phyloP scores from a whole-genome alignment of 2,888 invertebrate genomes.

The Trichopria drosophilae region DNA sequence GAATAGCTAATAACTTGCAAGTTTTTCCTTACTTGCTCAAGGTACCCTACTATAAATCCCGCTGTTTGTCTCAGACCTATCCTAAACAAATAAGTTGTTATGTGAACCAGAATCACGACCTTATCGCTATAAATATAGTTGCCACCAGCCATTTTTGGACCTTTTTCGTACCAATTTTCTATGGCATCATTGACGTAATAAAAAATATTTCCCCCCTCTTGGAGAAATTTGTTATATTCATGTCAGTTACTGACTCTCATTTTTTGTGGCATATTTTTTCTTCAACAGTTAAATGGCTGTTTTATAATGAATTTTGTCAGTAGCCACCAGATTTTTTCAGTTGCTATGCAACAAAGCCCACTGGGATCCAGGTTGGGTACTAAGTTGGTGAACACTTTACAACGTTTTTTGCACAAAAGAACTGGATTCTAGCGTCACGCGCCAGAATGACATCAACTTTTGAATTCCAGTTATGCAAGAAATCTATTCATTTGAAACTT shows the following conservation, averaged over 20 bases:
- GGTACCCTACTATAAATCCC: constrained; percentile 4
- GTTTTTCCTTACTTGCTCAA: constrained; percentile 6
- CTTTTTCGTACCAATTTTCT: constrained; percentile 7
- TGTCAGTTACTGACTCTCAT: constrained; percentile 21
- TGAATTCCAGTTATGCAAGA: too few relatives aligned
- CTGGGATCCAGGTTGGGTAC: constrained; percentile 12
- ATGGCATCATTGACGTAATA: constrained; percentile 9
- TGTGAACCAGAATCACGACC: constrained; percentile 8
- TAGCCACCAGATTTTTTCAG: constrained; percentile 22
- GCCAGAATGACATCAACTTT: too few relatives aligned
- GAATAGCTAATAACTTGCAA: constrained; percentile 8
- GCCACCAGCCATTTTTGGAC: constrained; percentile 9
- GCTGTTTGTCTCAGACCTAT: constrained; percentile 10
- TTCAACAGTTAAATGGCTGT: constrained; percentile 16
- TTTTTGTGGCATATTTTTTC: constrained; percentile 23
- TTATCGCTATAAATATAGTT: constrained; percentile 13
- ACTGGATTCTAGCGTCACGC: too few relatives aligned
- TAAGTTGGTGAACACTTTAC: too few relatives aligned
- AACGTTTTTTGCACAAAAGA: too few relatives aligned
- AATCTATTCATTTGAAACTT: too few relatives aligned
- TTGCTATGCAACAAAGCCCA: constrained; percentile 24
- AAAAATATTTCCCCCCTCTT: constrained; percentile 20
- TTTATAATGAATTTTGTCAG: constrained; percentile 24
- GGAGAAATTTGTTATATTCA: constrained; percentile 21
- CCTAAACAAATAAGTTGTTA: constrained; percentile 4